Base-by-base conservation (phyloP, 1,140 invertebrate species). In the Eufriesea mexicana region DNA sequence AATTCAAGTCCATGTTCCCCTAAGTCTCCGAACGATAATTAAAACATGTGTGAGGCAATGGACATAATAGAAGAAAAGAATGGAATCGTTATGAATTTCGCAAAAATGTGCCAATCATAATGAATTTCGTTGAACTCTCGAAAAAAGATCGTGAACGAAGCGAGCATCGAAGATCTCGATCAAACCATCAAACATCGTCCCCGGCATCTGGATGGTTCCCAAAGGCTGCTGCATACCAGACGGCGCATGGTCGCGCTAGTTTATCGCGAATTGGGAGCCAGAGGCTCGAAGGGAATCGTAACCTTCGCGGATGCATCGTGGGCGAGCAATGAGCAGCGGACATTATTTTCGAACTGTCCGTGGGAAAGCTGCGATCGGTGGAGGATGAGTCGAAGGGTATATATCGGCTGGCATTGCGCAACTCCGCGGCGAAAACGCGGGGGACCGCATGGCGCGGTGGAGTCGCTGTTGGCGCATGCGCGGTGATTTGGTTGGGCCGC, bases 261-360 rank as follows among this genome's bases (percentile, higher is more conserved):
- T 47, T 54, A 64, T 25, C 57, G 68, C 57, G 12, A 20, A 57
- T 23, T 72, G 18, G n/a, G 18, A 61, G 59, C 79, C 59, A 66
- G 59, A 49, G 28, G 28, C 16, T 35, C 8, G 12, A 49, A 42
- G 25, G 42, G 23, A 59, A 71, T 35, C 55, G 55, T n/a, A 80
- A 61, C 70, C 79, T 80, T 74, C 79, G 47, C 20, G 6, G 14
- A 55, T 49, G 28, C 8, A 42, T 35, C 16, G 61, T 79, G 77
- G 77, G 77, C 67, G 77, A 71, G 74, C 1, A 28, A 54, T 8
- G 7, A 51, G 45, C 23, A 20, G 28, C 10, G 55, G 28, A 51
- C 79, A 81, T 75, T 81, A 81, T 81, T 81, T 81, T 81, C 61
- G 79, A 75, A 62, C 71, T 75, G n/a, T 81, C 51, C 14, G 49